These are phyloP conservation scores for Urocitellus parryii DNA, from an alignment of 2,113 vertebrate genomes.

Conservation along the genomic window DNA sequence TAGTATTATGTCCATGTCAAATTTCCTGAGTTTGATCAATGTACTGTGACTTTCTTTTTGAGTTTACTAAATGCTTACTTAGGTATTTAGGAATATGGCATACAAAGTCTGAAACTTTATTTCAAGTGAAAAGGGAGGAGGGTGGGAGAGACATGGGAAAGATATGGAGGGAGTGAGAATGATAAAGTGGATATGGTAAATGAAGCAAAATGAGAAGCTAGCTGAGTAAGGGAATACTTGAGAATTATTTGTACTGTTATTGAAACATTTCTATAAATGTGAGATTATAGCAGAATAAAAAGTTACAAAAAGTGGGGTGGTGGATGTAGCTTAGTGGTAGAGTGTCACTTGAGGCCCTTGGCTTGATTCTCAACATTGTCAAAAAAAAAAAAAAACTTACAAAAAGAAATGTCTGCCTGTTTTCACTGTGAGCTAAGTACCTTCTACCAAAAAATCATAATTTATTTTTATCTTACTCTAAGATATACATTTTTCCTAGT, in stretches of 20 bases:
- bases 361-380: background rate
- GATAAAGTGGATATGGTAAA: background rate
- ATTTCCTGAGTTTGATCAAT: background rate
- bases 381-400: background rate
- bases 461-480: background rate
- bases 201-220: background rate
- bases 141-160: background rate
- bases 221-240: background rate
- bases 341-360: background rate
- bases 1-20: background rate
- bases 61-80: background rate
- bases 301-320: background rate
- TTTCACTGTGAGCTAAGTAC: background rate
- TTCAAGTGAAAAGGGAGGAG: background rate
- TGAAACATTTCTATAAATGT: background rate
- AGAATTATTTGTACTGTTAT: background rate
- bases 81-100: background rate
- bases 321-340: background rate
- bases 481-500: background rate
- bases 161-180: background rate
- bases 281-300: constrained; percentile 17
- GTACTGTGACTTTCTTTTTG: background rate
- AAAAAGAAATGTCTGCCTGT: background rate
- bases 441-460: background rate
- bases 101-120: background rate